Evolutionary conservation across 1,140 invertebrate species (phyloP), one percentile per base, ranked within the genome.

Genomic region (Armadillidium nasatum): DNA sequence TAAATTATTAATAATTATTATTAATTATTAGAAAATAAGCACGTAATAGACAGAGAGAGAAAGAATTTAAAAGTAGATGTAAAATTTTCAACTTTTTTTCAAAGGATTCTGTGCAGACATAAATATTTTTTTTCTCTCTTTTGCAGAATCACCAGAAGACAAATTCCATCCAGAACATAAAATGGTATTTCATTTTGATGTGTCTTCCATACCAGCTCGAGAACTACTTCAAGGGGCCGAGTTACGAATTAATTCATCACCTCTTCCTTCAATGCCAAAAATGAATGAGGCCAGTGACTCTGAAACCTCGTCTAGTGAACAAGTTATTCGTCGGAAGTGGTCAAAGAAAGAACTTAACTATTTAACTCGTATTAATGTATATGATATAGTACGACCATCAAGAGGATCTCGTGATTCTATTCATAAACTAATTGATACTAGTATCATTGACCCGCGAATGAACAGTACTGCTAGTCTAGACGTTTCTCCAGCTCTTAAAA

Each of bases 401-500:
- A 88, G 87, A 90, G 72, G 89, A 92, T 0, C 13, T 3, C 13
- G 4, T 60, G 54, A 60, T 15, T n/a, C 54, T 15, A 89, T 93
- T 72, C 86, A 92, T 72, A 87, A 93, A 81, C 86, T 96, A 10
- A 86, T 96, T 69, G 95, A 97, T 85, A 91, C 92, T 60, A 90
- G 90, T 83, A 82, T 88, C 19, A 86, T 94, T 69, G 88, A 90
- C 78, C 84, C 89, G 0, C 85, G 87, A 72, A 80, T 84, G 45
- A 77, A 82, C 21, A 80, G 79, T 43, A 82, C 83, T 75, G 80
- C 94, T 13, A 91, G 86, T 70, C 86, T 97, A 76, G 95, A 98
- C 85, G 92, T 97, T 0, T 87, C 92, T 68, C 91, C 93, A 46
- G 95, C 95, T 6, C 91, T 94, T 43, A 87, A 91, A 77, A 88